Conservation (phyloP, 2,888 invertebrate species). For the Drosophila niveifrons region DNA sequence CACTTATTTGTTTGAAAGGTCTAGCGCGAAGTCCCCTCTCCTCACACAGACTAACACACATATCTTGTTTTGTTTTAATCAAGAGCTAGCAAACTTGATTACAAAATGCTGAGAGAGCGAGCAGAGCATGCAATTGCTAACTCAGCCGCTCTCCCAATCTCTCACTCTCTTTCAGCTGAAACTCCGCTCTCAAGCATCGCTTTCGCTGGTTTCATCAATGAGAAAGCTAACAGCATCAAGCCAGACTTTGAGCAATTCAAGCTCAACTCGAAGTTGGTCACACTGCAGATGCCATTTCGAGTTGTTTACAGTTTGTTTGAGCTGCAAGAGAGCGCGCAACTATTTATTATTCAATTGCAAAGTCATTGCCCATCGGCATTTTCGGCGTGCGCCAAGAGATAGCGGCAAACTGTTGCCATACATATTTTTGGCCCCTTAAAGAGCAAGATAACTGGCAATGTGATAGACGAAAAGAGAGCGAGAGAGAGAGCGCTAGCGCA, state of each 20-base stretch:
- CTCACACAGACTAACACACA: slow-evolving; percentile 10
- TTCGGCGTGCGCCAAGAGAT: slow-evolving; percentile 37
- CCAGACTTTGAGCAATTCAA: slow-evolving; percentile 12
- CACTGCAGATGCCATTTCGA: slow-evolving; percentile 11
- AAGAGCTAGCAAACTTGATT: slow-evolving; percentile 26
- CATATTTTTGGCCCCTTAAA: slow-evolving; percentile 10
- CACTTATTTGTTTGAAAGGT: slow-evolving; percentile 71
- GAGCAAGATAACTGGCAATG: slow-evolving; percentile 17
- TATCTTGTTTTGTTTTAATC: slow-evolving; percentile 15
- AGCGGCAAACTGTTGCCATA: slow-evolving; percentile 18
- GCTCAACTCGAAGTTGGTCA: slow-evolving; percentile 15
- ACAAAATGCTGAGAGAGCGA: slow-evolving; percentile 2
- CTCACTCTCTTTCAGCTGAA: background rate
- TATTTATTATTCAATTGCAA: slow-evolving; percentile 13
- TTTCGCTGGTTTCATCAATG: slow-evolving; percentile 45
- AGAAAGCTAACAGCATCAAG: slow-evolving; percentile 15
- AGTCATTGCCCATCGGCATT: slow-evolving; percentile 46
- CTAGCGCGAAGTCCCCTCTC: slow-evolving; percentile 11
- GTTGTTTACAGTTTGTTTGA: slow-evolving; percentile 6
- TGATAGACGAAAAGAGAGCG: background rate
- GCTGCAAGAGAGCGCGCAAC: background rate
- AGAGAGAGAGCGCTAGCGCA: background rate
- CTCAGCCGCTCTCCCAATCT: background rate
- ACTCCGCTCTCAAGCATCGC: background rate
- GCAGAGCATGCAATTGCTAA: background rate